These are phyloP conservation scores for Danio tinwini DNA, from an alignment of 2,797 vertebrate species.

Conservation along the genomic window DNA sequence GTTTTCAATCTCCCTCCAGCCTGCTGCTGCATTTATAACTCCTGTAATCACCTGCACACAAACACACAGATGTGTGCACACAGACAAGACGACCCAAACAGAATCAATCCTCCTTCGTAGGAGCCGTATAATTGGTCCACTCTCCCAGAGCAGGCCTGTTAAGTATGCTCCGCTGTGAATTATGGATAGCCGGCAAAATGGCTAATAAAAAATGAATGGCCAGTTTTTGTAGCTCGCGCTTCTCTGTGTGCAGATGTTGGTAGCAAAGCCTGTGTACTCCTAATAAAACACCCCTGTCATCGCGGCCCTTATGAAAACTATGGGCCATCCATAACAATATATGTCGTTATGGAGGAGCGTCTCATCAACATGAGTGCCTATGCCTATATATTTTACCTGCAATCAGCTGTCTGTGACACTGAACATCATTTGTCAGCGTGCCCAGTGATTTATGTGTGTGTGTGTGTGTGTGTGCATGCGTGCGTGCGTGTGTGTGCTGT, in stretches of 20 bases:
- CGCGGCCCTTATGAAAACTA: constrained; percentile 38
- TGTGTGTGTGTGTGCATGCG: too few species aligned
- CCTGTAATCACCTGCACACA: constrained; percentile 54
- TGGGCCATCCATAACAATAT: constrained; percentile 50
- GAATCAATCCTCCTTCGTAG: constrained; percentile 57
- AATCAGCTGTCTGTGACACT: constrained; percentile 49
- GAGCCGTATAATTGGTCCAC: constrained; percentile 56
- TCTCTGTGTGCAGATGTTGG: constrained; percentile 53
- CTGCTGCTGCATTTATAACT: constrained; percentile 55
- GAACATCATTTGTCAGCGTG: constrained; percentile 14
- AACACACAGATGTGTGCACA: constrained; percentile 34
- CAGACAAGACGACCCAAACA: constrained; percentile 41
- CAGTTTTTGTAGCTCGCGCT: constrained; percentile 60
- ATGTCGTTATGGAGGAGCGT: constrained; percentile 43
- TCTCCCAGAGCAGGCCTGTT: constrained; percentile 57
- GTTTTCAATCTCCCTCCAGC: constrained; percentile 44
- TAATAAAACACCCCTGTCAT: constrained; percentile 54
- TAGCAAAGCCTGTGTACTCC: constrained; percentile 43
- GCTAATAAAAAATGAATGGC: constrained; percentile 66
- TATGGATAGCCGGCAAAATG: constrained; percentile 65
- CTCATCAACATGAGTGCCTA: constrained; percentile 44
- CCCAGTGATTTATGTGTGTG: constrained; percentile 31
- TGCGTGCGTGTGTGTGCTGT: background rate
- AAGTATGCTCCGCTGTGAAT: constrained; percentile 60
- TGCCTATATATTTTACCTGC: constrained; percentile 46